A percentile compares a stretch with the other conserved stretches of the same genome.
Evolutionary conservation across 2,888 invertebrate genomes (phyloP).

Genomic region (Allygus modestus): DNA sequence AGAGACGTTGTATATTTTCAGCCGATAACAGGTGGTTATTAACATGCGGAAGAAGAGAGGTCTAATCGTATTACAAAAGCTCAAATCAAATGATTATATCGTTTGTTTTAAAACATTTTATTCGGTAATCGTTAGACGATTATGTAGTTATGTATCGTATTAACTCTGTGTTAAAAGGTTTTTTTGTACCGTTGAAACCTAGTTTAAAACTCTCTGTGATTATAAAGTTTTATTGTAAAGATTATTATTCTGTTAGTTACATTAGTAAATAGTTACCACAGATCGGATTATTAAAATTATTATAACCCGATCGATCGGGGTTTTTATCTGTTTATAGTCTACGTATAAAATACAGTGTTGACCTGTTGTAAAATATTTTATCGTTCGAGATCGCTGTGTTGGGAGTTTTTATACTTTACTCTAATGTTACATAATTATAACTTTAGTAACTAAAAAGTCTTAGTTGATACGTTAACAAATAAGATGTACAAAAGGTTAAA

Average conservation of each 20-base stretch:
- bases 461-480: slow-evolving; percentile 38
- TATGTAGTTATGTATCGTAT: slow-evolving; percentile 27
- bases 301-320: neutral
- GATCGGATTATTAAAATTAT: slow-evolving; percentile 11
- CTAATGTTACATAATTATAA: slow-evolving; percentile 41
- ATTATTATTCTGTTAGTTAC: neutral
- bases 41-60: neutral
- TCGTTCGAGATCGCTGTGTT: slow-evolving; percentile 45
- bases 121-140: slow-evolving; percentile 28
- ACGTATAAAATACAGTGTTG: slow-evolving; percentile 40
- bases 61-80: slow-evolving; percentile 38
- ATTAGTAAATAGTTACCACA: slow-evolving; percentile 35
- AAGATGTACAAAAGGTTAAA: slow-evolving; percentile 44
- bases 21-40: neutral
- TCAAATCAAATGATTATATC: slow-evolving; percentile 37
- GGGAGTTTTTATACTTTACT: slow-evolving; percentile 40
- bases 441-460: slow-evolving; percentile 41
- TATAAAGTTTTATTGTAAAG: slow-evolving; percentile 42
- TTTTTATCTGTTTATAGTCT: slow-evolving; percentile 22
- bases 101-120: neutral
- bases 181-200: neutral
- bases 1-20: slow-evolving; percentile 44
- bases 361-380: slow-evolving; percentile 45
- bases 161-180: neutral
- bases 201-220: slow-evolving; percentile 35